Base-by-base conservation (phyloP, 2,888 invertebrate species). In the Anthrax anthrax region DNA sequence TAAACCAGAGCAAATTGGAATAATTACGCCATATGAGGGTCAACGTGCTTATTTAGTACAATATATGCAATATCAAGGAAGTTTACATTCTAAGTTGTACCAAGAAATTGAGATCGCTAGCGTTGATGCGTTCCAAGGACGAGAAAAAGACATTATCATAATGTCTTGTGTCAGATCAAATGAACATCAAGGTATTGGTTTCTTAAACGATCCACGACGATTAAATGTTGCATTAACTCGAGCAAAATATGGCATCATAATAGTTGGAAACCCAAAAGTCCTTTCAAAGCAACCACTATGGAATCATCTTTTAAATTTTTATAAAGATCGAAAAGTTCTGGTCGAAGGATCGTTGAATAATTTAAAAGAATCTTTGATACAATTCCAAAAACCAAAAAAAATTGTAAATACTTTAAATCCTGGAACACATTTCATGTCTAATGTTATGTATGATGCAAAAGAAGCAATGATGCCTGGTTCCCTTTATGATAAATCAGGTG, bases 91-190 rank as follows among this genome's bases (percentile, higher is more conserved):
- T 36, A 96, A 96, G 62, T 72, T 98, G 0, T 99, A 99, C 64
- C 86, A 95, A 70, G 96, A 97, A 63, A 94, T 99, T 46, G 98
- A 99, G 70, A 96, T 99, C 1, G 98, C 97, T 10, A 96, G 95
- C 69, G 98, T 99, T 4, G 98, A 99, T 67, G 98, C 98, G 0
- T 99, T 99, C 67, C 96, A 97, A 68, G 98, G 98, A 0, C 76
- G 98, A 42, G 98, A 99, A 63, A 99, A 99, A 62, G 98, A 99
- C 62, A 88, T 97, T 48, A 98, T 99, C 55, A 94, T 99, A 45
- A 89, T 99, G 84, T 96, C 96, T 0, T 98, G 97, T 69, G 98
- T 99, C 3, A 78, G 98, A 44, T 94, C 96, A 8, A 98, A 98
- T 63, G 97, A 97, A 62, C 91, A 96, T 60, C 96, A 97, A 65